phyloP scores from a whole-genome alignment of 1,140 invertebrate species.

The Sweltsa coloradensis region DNA sequence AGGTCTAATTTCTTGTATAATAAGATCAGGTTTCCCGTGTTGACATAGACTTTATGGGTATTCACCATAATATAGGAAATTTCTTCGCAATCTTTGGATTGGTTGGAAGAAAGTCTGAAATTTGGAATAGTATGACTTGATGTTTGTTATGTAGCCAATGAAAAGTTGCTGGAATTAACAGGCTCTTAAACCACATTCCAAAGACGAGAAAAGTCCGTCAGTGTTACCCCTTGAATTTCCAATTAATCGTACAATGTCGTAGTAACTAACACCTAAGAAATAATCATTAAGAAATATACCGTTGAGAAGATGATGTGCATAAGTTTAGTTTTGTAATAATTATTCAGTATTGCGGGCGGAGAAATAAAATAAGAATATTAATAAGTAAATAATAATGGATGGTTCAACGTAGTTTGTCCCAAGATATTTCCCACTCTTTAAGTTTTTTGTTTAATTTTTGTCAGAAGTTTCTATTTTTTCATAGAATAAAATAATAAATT shows the following conservation, averaged over 20 bases:
- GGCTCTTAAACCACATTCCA: slow-evolving; percentile 13
- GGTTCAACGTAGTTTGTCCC: slow-evolving; percentile 15
- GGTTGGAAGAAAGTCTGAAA: not conserved
- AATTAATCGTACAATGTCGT: slow-evolving; percentile 10
- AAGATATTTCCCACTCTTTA: slow-evolving; percentile 13
- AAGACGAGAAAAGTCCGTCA: slow-evolving; percentile 10
- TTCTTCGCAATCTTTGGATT: not conserved
- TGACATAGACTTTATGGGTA: not conserved
- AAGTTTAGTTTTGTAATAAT: slow-evolving; percentile 19
- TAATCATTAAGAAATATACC: slow-evolving; percentile 12
- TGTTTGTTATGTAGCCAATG: not conserved
- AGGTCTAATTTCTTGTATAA: not conserved
- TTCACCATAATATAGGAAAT: not conserved
- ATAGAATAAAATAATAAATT: no score
- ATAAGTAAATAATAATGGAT: slow-evolving; percentile 11
- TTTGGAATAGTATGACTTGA: not conserved
- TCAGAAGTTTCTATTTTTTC: slow-evolving; percentile 20
- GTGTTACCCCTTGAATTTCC: slow-evolving; percentile 13
- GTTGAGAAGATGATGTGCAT: slow-evolving; percentile 15
- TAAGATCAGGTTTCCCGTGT: no score
- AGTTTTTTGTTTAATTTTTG: slow-evolving; percentile 16
- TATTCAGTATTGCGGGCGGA: no score
- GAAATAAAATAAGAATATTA: no score
- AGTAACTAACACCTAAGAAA: slow-evolving; percentile 4
- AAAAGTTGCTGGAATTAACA: no score